These are phyloP conservation scores for Homarus americanus DNA, from an alignment of 1,140 invertebrate species.

Conservation along the genomic window DNA sequence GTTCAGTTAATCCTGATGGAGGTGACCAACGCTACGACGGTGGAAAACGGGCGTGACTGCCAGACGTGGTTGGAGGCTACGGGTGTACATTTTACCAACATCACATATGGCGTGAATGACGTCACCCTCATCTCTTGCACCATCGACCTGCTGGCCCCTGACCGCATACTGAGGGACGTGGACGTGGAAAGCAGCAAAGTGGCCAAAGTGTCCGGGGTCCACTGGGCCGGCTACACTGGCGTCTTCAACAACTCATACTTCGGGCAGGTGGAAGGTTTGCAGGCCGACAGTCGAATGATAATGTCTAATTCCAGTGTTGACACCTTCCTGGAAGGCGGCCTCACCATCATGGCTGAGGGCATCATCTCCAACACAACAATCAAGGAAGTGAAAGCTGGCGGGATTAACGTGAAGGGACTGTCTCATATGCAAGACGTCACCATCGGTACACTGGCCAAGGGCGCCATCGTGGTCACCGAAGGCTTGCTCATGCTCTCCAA, in stretches of 20 bases:
- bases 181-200: conserved; percentile 37
- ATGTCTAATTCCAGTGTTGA: conserved; percentile 41
- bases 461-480: conserved; percentile 26
- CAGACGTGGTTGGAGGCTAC: conserved; percentile 58
- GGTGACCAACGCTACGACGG: conserved; percentile 25
- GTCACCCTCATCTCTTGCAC: conserved; percentile 41
- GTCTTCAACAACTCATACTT: conserved; percentile 55
- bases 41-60: conserved; percentile 40
- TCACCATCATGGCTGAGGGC: conserved; percentile 37
- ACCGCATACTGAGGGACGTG: conserved; percentile 50
- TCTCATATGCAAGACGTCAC: conserved; percentile 41
- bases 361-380: conserved; percentile 43
- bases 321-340: background rate
- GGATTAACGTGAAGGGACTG: conserved; percentile 27
- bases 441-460: conserved; percentile 29
- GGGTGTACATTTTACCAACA: conserved; percentile 35
- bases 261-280: conserved; percentile 28
- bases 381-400: background rate
- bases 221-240: conserved; percentile 60
- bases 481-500: conserved; percentile 44
- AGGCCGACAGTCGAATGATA: conserved; percentile 53
- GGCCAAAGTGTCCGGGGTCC: conserved; percentile 17
- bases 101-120: conserved; percentile 49
- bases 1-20: conserved; percentile 53
- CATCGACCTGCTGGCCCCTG: conserved; percentile 43